phyloP scores from a whole-genome alignment of 2,113 vertebrate species.

The Cygnus buccinator region DNA sequence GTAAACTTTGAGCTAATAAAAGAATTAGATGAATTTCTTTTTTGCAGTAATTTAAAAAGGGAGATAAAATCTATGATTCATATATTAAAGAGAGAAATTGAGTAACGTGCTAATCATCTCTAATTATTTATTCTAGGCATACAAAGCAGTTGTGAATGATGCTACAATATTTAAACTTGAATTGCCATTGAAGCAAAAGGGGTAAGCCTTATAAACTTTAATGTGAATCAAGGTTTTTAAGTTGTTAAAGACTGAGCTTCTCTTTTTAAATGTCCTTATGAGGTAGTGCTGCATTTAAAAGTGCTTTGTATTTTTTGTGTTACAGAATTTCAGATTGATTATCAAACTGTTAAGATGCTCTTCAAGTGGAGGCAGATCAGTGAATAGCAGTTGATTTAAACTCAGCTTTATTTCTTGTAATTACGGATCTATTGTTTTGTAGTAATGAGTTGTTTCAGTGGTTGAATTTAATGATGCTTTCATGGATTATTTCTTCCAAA shows the following conservation, averaged over 20 bases:
- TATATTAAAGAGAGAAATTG: neutral
- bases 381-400: neutral
- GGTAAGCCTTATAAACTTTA: conserved; percentile 79
- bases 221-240: neutral
- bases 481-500: neutral
- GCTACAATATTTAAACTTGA: conserved; percentile 99
- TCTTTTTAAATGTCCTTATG: neutral
- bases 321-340: neutral
- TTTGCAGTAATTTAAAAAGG: neutral
- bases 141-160: conserved; percentile 99
- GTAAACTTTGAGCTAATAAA: neutral
- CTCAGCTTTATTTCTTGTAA: neutral
- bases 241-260: neutral
- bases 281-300: neutral
- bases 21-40: neutral
- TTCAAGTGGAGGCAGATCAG: neutral
- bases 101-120: conserved; percentile 19
- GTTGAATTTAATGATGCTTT: neutral
- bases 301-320: neutral
- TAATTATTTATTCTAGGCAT: conserved; percentile 84
- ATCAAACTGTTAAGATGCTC: neutral
- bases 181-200: conserved; percentile 97
- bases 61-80: neutral
- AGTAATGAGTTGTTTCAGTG: neutral
- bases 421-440: neutral